Percentiles rank a stretch among this genome's conserved stretches.
Evolutionary conservation across 2,113 vertebrate genomes (phyloP).

Genomic region (Sorex araneus): DNA sequence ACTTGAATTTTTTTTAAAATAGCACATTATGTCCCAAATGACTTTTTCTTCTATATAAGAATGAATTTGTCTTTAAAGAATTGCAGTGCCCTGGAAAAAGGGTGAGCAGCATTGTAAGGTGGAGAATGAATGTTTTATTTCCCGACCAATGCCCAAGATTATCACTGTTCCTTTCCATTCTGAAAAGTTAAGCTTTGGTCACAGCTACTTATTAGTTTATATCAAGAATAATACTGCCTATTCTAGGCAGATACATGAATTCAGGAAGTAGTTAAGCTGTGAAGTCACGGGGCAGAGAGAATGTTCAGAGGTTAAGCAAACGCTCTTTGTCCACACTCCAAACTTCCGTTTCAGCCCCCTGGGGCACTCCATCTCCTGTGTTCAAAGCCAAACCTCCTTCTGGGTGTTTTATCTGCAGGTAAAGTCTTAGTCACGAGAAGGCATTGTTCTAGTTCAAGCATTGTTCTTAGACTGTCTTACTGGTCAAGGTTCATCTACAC

Average conservation of each 20-base stretch:
- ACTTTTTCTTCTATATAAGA: slow-evolving; percentile 39
- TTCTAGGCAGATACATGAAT: not conserved
- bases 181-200: slow-evolving; percentile 5
- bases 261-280: slow-evolving; percentile 8
- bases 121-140: slow-evolving; percentile 16
- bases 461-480: slow-evolving; percentile 63
- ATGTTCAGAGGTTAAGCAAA: not conserved
- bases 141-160: not conserved
- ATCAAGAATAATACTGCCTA: slow-evolving; percentile 13
- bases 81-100: not conserved
- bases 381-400: slow-evolving; percentile 54
- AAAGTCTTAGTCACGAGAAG: slow-evolving; percentile 52
- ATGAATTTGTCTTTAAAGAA: slow-evolving; percentile 30
- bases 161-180: slow-evolving; percentile 35
- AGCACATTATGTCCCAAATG: slow-evolving; percentile 36
- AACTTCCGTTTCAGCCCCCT: not conserved
- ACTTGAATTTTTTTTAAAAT: slow-evolving; percentile 39
- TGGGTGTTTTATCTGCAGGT: slow-evolving; percentile 23
- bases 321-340: not conserved
- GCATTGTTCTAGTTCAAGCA: slow-evolving; percentile 53
- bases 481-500: slow-evolving; percentile 56
- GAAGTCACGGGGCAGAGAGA: not conserved
- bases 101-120: not conserved
- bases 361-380: not conserved
- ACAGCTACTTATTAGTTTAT: slow-evolving; percentile 3